phyloP scores from a whole-genome alignment of 2,113 vertebrate species.

The Cyphomyrus discorhynchus region DNA sequence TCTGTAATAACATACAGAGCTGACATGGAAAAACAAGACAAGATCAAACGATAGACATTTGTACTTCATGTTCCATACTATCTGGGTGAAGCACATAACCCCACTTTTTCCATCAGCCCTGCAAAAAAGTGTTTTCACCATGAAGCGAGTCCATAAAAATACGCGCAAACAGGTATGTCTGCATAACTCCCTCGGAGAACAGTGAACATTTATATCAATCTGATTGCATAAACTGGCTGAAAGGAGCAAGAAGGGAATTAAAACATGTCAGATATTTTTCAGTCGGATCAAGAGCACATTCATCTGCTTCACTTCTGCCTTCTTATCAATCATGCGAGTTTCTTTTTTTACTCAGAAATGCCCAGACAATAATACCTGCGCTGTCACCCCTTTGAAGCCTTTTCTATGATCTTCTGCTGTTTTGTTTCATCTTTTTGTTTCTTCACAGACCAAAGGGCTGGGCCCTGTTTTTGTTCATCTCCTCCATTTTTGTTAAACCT shows the following conservation, averaged over 20 bases:
- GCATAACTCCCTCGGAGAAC: not conserved
- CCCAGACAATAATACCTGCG: not conserved
- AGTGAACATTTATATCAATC: not conserved
- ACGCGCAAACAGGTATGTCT: not conserved
- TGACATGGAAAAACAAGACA: not conserved
- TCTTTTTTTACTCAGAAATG: not conserved
- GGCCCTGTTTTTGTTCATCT: not conserved
- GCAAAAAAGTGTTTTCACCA: not conserved
- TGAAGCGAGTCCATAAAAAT: not conserved
- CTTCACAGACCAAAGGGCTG: not conserved
- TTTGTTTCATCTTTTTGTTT: not conserved
- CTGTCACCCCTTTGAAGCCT: not conserved
- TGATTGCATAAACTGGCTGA: not conserved
- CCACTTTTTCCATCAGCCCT: slow-evolving; percentile 32
- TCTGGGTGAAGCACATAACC: slow-evolving; percentile 5
- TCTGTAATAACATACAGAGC: not conserved
- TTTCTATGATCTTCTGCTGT: not conserved
- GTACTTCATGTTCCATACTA: not conserved
- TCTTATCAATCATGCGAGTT: not conserved
- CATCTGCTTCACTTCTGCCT: not conserved
- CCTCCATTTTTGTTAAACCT: not conserved
- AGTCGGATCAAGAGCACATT: not conserved
- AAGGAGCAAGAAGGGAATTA: not conserved
- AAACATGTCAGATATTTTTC: not conserved
- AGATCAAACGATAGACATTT: not conserved